A percentile compares a stretch with the other conserved stretches of the same genome.
Evolutionary conservation across 2,888 invertebrate species (phyloP).

Genomic region (Clunio marinus): DNA sequence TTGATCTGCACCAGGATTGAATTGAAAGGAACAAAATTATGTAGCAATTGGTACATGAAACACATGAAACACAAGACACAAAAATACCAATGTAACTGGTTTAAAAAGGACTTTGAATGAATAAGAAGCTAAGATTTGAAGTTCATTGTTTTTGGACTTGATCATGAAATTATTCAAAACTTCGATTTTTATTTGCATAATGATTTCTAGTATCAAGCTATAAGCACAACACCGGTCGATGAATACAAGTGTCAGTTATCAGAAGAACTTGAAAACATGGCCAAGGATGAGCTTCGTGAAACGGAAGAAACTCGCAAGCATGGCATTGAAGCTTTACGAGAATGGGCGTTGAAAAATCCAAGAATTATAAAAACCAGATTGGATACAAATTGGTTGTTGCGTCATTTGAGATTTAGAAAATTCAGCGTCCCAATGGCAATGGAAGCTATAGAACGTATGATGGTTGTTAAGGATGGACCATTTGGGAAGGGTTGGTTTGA

Average conservation of each 20-base stretch:
- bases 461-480: slow-evolving; percentile 68
- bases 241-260: slow-evolving; percentile 61
- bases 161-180: too few relatives aligned
- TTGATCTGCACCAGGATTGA: too few relatives aligned
- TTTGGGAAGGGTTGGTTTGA: too few relatives aligned
- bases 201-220: slow-evolving; percentile 42
- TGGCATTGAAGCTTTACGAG: slow-evolving; percentile 62
- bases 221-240: slow-evolving; percentile 60
- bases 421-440: slow-evolving; percentile 75
- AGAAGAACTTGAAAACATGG: slow-evolving; percentile 59
- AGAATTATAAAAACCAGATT: slow-evolving; percentile 64
- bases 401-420: slow-evolving; percentile 75
- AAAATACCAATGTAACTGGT: too few relatives aligned
- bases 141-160: too few relatives aligned
- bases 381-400: slow-evolving; percentile 65
- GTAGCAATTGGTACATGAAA: too few relatives aligned
- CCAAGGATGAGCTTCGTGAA: slow-evolving; percentile 65
- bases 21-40: too few relatives aligned
- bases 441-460: slow-evolving; percentile 61
- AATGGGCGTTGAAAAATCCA: slow-evolving; percentile 68
- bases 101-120: too few relatives aligned
- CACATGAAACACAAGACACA: too few relatives aligned
- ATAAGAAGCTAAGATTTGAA: too few relatives aligned
- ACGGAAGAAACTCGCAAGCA: slow-evolving; percentile 61
- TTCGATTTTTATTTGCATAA: too few relatives aligned